Evolutionary conservation across 53 echinoderm and acorn worm species (phyloP).

Genomic region (Patiria pectinifera): DNA sequence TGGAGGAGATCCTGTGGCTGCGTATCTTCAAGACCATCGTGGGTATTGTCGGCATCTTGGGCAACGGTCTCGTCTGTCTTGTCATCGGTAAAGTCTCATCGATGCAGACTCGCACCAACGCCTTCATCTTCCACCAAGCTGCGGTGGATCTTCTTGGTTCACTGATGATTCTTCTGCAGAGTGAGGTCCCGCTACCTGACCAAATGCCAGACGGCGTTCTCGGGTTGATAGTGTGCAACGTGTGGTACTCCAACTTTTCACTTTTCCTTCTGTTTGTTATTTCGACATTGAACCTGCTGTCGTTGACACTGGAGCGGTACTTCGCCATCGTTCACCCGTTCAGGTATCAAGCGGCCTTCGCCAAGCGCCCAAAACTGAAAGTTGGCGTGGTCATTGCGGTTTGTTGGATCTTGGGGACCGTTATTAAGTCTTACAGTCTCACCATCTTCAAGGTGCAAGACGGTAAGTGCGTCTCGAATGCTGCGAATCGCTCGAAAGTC

Average conservation of each 20-base stretch:
- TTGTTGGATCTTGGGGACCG: slow-evolving; percentile 43
- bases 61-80: too few relatives aligned
- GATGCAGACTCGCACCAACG: too few relatives aligned
- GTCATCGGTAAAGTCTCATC: too few relatives aligned
- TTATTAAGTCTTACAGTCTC: neutral
- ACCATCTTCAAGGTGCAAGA: slow-evolving; percentile 10
- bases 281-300: slow-evolving; percentile 40
- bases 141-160: too few relatives aligned
- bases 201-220: slow-evolving; percentile 26
- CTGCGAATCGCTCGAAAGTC: neutral
- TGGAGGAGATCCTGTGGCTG: too few relatives aligned
- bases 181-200: slow-evolving; percentile 25
- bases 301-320: neutral
- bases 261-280: slow-evolving; percentile 35
- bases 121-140: too few relatives aligned
- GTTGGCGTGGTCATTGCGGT: neutral
- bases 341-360: too few relatives aligned
- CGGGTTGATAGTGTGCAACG: slow-evolving; percentile 43
- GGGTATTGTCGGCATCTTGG: too few relatives aligned
- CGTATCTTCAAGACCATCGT: too few relatives aligned
- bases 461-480: slow-evolving; percentile 38
- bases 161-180: neutral
- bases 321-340: too few relatives aligned
- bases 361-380: too few relatives aligned
- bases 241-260: slow-evolving; percentile 43